Evolutionary conservation across 1,140 invertebrate species (phyloP), one percentile per base, ranked within the genome.

Genomic region (Drosophila oshimai): DNA sequence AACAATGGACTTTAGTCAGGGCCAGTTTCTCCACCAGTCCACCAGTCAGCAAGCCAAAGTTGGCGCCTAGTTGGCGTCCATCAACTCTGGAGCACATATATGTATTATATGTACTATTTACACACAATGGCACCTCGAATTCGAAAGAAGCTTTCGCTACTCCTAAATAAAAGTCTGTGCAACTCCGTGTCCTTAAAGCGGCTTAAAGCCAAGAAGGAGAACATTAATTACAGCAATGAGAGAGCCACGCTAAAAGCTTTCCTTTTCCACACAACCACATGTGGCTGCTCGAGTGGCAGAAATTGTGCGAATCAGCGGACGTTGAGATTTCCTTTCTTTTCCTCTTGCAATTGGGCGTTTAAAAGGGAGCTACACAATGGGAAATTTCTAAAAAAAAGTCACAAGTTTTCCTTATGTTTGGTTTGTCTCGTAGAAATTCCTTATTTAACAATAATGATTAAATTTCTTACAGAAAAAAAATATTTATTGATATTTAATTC

Each of bases 1-100:
- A 67, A 67, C 62, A 67, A 67, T 67, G 62, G 60, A 44, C n/a
- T n/a, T n/a, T n/a, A n/a, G n/a, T 42, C 62, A 65, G 62, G 60
- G 62, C 62, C 62, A 67, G 61, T n/a, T n/a, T n/a, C n/a, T n/a
- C n/a, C n/a, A n/a, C 18, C n/a, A 41, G 33, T 3, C 33, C 15
- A 15, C 13, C 13, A 34, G 39, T 31, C 58, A 65, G 33, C 61
- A 65, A 65, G 62, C 60, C 60, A 67, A 65, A 67, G 62, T 67
- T 65, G 62, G 62, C 62, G 62, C 62, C 62, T 31, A 65, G 60
- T 39, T 65, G 62, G 58, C 61, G 61, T 65, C 61, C 61, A 65
- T 65, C 61, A 65, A 65, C 58, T 64, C 20, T 2, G 39, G 17
- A 15, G 31, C 13, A 62, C 31, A 47, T 13, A 28, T 15, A 36